Evolutionary conservation across 2,113 vertebrate genomes (phyloP).

Genomic region (Ceyx cyanopectus): DNA sequence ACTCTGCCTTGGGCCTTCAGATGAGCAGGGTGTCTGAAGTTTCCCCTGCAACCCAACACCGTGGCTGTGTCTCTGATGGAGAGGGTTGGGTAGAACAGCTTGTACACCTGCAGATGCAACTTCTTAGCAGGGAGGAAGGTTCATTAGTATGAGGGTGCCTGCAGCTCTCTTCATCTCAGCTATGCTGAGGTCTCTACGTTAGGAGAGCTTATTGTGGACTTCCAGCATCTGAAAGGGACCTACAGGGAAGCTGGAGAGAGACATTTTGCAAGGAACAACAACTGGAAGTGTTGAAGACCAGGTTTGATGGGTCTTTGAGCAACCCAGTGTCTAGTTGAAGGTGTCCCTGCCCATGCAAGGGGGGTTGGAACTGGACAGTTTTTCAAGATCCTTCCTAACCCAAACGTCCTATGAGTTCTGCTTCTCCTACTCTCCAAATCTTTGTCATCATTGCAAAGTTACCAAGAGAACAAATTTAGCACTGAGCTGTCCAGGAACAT

Average conservation of each 20-base stretch:
- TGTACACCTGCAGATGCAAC: not conserved
- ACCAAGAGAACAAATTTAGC: not conserved
- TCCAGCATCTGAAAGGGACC: no score
- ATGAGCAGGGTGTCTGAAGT: not conserved
- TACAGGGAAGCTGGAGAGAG: no score
- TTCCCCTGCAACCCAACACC: not conserved
- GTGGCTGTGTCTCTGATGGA: not conserved
- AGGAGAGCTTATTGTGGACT: no score
- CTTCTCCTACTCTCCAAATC: not conserved
- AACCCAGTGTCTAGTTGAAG: no score
- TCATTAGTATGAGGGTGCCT: not conserved
- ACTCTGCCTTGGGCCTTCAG: not conserved
- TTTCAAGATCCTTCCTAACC: no score
- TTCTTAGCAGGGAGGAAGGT: not conserved
- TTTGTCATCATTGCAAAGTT: not conserved
- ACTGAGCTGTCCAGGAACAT: not conserved
- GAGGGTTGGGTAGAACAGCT: not conserved
- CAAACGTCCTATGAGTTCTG: not conserved
- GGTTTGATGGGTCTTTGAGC: no score
- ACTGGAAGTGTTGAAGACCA: no score
- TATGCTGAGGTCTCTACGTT: not conserved
- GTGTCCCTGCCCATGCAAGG: no score
- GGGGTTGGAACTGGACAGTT: no score
- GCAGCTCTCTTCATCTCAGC: not conserved
- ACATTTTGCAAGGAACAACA: no score